Percentiles rank a stretch among this genome's conserved stretches.
Evolutionary conservation across 2,797 vertebrate species (phyloP).

Genomic region (Chelon labrosus): DNA sequence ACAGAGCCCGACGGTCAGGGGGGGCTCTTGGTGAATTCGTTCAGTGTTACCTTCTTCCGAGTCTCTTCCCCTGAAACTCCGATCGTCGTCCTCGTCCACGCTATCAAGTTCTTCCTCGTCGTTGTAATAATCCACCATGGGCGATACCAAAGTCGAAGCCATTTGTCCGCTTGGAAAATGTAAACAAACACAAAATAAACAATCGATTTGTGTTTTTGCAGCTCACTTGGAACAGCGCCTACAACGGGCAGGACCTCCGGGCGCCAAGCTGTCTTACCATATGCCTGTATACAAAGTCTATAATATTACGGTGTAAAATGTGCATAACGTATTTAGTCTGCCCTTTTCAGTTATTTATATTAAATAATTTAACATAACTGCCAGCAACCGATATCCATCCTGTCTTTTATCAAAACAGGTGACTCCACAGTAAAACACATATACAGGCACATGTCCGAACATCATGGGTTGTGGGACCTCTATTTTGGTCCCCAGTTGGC

Average conservation of each 20-base stretch:
- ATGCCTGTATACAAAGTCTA: conserved; percentile 63
- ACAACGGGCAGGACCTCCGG: conserved; percentile 76
- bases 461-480: neutral
- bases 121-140: conserved; percentile 94
- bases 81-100: conserved; percentile 96
- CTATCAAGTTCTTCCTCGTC: conserved; percentile 96
- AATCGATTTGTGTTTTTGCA: conserved; percentile 81
- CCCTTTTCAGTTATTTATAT: accelerated
- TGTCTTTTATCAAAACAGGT: accelerated
- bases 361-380: accelerated
- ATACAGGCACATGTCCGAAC: conserved; percentile 45
- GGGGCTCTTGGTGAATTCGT: conserved; percentile 27
- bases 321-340: accelerated
- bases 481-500: conserved; percentile 30
- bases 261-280: conserved; percentile 26
- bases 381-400: accelerated
- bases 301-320: neutral
- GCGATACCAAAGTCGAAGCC: conserved; percentile 88
- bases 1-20: conserved; percentile 57
- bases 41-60: conserved; percentile 92
- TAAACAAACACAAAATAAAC: conserved; percentile 84
- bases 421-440: accelerated
- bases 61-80: conserved; percentile 94
- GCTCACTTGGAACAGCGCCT: conserved; percentile 80
- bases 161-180: conserved; percentile 75